A percentile compares a stretch with the other conserved stretches of the same genome.
Evolutionary conservation across 2,888 invertebrate genomes (phyloP).

Genomic region (Nymphalis c-album): DNA sequence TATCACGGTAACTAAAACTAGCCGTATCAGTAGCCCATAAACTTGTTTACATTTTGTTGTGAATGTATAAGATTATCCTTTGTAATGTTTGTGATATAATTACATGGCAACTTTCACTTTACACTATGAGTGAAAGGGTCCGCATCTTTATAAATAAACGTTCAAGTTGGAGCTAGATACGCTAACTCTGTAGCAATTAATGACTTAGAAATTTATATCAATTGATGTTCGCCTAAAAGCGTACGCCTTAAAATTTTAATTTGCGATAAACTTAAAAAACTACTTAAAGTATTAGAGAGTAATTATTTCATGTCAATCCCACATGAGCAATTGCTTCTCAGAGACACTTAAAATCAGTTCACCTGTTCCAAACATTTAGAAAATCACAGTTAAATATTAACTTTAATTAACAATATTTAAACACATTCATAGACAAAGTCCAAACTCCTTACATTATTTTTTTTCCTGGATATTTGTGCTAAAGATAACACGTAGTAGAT

Average conservation of each 20-base stretch:
- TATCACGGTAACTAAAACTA: no score
- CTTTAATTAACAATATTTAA: neutral
- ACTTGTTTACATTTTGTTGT: constrained; percentile 22
- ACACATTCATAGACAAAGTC: no score
- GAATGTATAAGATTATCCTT: constrained; percentile 32
- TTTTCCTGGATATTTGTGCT: no score
- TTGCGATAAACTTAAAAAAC: no score
- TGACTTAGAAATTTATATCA: no score
- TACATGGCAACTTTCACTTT: constrained; percentile 37
- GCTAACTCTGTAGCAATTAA: no score
- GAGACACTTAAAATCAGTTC: neutral
- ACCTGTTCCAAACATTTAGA: no score
- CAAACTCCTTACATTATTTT: no score
- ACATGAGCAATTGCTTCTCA: neutral
- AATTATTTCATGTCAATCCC: neutral
- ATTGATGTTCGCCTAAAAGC: no score
- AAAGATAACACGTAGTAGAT: no score
- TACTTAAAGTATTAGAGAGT: no score
- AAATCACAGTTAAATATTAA: neutral
- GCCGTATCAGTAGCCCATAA: neutral
- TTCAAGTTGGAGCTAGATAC: neutral
- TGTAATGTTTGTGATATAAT: constrained; percentile 35
- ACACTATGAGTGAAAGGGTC: constrained; percentile 34
- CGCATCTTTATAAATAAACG: constrained; percentile 7
- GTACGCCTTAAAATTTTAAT: no score